phyloP scores from a whole-genome alignment of 2,113 vertebrate species.

The Callipepla californica region DNA sequence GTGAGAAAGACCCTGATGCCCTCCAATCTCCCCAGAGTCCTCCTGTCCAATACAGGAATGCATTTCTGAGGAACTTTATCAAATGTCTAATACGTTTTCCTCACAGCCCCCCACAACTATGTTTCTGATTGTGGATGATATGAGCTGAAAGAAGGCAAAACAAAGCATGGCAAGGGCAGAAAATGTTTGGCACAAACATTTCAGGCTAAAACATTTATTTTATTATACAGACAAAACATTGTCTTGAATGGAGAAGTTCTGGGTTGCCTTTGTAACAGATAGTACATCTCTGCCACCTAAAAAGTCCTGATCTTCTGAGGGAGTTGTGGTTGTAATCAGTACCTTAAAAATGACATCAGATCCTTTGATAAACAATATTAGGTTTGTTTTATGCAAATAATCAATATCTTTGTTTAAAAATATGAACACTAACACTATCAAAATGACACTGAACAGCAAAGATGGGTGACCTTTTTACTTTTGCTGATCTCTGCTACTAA shows the following conservation, averaged over 20 bases:
- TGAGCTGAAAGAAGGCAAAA: neutral
- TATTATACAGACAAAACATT: neutral
- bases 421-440: neutral
- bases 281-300: neutral
- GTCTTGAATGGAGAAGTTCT: neutral
- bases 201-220: neutral
- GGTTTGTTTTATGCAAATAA: neutral
- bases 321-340: neutral
- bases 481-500: neutral
- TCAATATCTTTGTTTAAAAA: neutral
- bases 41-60: neutral
- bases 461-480: neutral
- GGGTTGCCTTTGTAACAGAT: neutral
- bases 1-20: neutral
- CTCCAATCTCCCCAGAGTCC: fast-evolving
- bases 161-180: neutral
- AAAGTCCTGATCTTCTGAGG: neutral
- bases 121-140: neutral
- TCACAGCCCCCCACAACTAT: neutral
- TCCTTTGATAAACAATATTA: neutral
- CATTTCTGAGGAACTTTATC: neutral
- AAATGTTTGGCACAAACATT: neutral
- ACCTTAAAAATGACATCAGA: neutral
- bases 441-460: neutral
- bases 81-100: neutral